Evolutionary conservation across 2,113 vertebrate species (phyloP).

Genomic region (Probosciger aterrimus): DNA sequence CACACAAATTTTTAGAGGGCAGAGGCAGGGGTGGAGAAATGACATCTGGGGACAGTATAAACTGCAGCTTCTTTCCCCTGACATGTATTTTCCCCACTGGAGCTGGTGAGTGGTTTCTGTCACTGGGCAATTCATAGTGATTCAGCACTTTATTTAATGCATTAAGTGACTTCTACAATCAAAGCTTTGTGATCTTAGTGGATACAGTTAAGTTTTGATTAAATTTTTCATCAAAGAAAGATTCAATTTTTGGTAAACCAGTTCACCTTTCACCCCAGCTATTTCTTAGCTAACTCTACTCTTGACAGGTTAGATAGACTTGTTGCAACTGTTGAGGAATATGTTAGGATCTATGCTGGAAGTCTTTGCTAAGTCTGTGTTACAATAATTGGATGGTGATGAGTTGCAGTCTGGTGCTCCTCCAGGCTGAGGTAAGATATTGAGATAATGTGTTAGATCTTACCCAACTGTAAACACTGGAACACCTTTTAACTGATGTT

Average conservation of each 20-base stretch:
- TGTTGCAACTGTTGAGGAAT: background rate
- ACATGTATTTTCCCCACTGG: background rate
- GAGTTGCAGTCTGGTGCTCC: background rate
- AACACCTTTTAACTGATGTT: background rate
- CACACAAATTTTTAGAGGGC: background rate
- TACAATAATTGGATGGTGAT: background rate
- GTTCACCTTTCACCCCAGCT: background rate
- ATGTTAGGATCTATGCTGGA: background rate
- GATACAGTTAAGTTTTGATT: constrained; percentile 30
- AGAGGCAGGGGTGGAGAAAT: background rate
- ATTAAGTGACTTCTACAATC: background rate
- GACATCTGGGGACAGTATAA: background rate
- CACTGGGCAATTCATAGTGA: background rate
- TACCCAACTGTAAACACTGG: background rate
- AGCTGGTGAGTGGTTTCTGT: background rate
- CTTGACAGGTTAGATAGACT: background rate
- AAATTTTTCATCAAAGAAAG: constrained; percentile 38
- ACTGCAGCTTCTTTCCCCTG: background rate
- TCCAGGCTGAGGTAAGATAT: background rate
- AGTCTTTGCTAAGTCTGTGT: background rate
- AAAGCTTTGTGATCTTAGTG: background rate
- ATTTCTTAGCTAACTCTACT: background rate
- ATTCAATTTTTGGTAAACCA: constrained; percentile 24
- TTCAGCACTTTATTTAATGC: constrained; percentile 6
- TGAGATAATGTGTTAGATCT: background rate